phyloP scores from a whole-genome alignment of 2,797 vertebrate genomes.

The Bradypodion ventrale region DNA sequence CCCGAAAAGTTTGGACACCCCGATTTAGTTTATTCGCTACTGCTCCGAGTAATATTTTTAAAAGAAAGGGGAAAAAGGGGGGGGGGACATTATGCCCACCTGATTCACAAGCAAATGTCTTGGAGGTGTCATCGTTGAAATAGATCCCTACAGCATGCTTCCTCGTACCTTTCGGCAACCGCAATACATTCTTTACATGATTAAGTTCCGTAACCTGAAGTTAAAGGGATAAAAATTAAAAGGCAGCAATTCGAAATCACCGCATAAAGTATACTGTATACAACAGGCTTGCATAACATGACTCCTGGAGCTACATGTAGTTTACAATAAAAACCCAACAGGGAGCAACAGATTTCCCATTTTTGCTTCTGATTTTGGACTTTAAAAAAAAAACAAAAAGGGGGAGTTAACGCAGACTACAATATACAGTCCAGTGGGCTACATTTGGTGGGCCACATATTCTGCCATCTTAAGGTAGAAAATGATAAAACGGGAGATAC shows the following conservation, averaged over 20 bases:
- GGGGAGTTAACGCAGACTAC: neutral
- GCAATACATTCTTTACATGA: constrained; percentile 75
- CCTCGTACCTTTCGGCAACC: constrained; percentile 80
- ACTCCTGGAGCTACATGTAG: neutral
- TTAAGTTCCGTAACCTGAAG: constrained; percentile 84
- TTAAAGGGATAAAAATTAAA: neutral
- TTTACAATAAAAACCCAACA: neutral
- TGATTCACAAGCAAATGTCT: constrained; percentile 84
- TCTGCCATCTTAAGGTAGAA: neutral
- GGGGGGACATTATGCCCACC: constrained; percentile 67
- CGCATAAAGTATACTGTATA: neutral
- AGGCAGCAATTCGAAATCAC: constrained; percentile 15
- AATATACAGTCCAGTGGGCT: too few species aligned
- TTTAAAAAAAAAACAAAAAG: too few species aligned
- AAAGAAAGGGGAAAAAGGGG: rapidly evolving
- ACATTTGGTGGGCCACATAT: neutral
- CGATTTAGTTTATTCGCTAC: neutral
- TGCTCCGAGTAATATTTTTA: neutral
- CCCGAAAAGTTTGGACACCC: too few species aligned
- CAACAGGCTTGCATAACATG: neutral
- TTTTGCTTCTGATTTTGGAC: neutral
- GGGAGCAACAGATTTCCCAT: neutral
- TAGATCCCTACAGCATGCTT: constrained; percentile 81
- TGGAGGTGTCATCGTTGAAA: constrained; percentile 81
- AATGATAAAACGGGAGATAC: neutral